These are phyloP conservation scores for Paradoxurus hermaphroditus DNA, from an alignment of 2,113 vertebrate species.

Conservation along the genomic window DNA sequence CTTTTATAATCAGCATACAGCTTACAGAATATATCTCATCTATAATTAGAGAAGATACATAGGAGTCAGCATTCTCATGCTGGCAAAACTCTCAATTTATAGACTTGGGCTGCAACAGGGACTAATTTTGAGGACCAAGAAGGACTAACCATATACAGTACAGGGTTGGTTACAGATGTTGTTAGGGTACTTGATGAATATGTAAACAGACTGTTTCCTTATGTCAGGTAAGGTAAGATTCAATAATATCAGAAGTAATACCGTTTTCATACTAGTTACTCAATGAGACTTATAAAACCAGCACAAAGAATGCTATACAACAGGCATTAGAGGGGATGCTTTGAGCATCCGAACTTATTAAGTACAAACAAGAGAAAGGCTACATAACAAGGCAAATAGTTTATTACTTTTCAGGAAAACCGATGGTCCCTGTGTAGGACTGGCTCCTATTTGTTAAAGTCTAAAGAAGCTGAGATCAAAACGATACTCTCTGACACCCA, in stretches of 20 bases:
- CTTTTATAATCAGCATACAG: not conserved
- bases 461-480: conserved; percentile 18
- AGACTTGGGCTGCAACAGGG: not conserved
- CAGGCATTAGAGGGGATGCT: not conserved
- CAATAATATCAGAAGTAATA: not conserved
- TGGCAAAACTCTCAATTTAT: not conserved
- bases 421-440: not conserved
- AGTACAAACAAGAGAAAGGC: not conserved
- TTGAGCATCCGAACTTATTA: not conserved
- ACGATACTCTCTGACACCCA: not conserved
- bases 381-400: not conserved
- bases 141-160: not conserved
- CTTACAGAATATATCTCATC: not conserved
- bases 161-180: not conserved
- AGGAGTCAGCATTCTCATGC: not conserved
- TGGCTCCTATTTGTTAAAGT: not conserved
- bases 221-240: not conserved
- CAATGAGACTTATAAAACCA: not conserved
- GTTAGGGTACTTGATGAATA: not conserved
- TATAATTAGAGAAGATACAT: not conserved
- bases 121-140: not conserved
- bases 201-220: not conserved
- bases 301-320: not conserved
- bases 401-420: conserved; percentile 17
- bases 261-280: not conserved